phyloP scores from a whole-genome alignment of 2,797 vertebrate species.

The Poecilia wingei region DNA sequence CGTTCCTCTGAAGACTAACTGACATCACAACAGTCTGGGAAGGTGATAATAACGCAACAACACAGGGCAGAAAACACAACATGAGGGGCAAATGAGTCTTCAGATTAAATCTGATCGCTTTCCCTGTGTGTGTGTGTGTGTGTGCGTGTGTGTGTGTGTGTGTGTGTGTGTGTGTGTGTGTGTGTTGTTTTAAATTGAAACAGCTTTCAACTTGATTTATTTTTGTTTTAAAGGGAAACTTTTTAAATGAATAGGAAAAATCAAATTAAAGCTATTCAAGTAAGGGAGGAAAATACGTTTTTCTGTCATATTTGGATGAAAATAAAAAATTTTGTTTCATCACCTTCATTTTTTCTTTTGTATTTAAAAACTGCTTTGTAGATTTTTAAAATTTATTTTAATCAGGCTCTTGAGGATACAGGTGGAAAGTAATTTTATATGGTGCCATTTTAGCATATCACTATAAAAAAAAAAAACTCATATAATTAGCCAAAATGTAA shows the following conservation, averaged over 20 bases:
- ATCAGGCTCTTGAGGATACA: neutral
- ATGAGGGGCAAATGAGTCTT: slow-evolving; percentile 2
- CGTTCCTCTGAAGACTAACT: slow-evolving; percentile 79
- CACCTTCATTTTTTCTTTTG: neutral
- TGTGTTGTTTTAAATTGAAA: slow-evolving; percentile 65
- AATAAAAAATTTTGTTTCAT: neutral
- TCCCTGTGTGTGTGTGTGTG: neutral
- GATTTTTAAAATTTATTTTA: neutral
- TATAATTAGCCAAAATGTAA: neutral
- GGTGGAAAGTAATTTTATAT: neutral
- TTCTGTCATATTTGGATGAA: neutral
- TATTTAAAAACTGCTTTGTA: neutral
- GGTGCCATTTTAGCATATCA: neutral
- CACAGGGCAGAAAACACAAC: slow-evolving; percentile 2
- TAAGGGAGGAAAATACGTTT: neutral
- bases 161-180: neutral
- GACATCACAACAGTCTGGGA: slow-evolving; percentile 79
- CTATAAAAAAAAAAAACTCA: neutral
- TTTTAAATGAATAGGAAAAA: neutral
- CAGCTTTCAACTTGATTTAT: slow-evolving; percentile 44
- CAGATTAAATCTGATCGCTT: slow-evolving; percentile 3
- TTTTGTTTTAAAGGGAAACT: slow-evolving; percentile 27
- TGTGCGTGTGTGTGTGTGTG: no score
- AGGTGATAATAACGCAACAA: slow-evolving; percentile 60
- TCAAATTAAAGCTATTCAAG: neutral